Percentiles rank a stretch among this genome's conserved stretches.
phyloP scores from a whole-genome alignment of 1,140 invertebrate genomes.

The Aphelenchoides besseyi region DNA sequence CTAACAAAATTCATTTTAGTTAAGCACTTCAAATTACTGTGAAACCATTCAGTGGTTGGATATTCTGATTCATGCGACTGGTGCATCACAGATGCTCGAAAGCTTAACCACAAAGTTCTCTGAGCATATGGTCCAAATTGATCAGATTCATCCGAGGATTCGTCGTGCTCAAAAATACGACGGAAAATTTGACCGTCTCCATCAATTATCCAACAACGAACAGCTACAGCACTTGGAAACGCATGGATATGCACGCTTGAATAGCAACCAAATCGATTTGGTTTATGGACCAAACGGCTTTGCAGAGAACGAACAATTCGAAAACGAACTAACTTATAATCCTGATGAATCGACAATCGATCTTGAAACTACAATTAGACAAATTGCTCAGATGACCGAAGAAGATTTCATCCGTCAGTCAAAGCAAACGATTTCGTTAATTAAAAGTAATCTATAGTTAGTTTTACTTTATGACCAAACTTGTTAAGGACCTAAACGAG shows the following conservation, averaged over 20 bases:
- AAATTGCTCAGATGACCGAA: constrained; percentile 13
- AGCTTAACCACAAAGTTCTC: background rate
- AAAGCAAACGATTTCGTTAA: background rate
- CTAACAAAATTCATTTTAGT: background rate
- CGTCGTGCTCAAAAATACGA: background rate
- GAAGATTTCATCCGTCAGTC: constrained; percentile 1
- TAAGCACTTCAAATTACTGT: constrained; percentile 17
- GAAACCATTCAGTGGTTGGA: constrained; percentile 17
- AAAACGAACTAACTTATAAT: too few relatives aligned
- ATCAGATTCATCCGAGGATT: background rate
- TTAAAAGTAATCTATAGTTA: background rate
- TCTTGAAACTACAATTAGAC: constrained; percentile 7
- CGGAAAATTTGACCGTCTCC: background rate
- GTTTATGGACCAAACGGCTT: constrained; percentile 12
- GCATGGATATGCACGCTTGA: constrained; percentile 3
- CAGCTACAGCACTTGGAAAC: constrained; percentile 5
- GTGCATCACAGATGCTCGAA: background rate
- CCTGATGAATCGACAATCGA: background rate
- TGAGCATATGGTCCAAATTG: constrained; percentile 6
- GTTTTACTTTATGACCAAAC: background rate
- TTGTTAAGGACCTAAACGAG: background rate
- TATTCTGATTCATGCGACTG: constrained; percentile 2
- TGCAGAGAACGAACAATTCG: background rate
- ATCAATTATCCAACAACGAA: background rate
- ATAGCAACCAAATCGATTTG: constrained; percentile 2